phyloP scores from a whole-genome alignment of 2,888 invertebrate species.

The Trichopria drosophilae region DNA sequence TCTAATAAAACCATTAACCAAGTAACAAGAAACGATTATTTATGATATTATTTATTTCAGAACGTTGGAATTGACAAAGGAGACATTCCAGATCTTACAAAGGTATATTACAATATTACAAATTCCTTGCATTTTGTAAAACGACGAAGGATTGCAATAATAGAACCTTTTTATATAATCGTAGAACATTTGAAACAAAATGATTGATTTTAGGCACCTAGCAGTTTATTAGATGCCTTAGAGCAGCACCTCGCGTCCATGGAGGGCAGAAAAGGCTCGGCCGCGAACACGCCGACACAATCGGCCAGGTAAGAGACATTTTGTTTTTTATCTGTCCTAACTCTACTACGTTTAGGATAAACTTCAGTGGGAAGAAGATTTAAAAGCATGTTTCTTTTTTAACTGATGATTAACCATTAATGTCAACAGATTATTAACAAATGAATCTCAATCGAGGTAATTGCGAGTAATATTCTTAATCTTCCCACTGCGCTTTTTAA shows the following conservation, averaged over 20 bases:
- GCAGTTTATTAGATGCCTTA: constrained; percentile 93
- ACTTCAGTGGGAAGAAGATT: constrained; percentile 26
- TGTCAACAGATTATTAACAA: background rate
- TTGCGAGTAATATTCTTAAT: constrained; percentile 14
- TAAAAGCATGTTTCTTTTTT: background rate
- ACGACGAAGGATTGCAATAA: no score
- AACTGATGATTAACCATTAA: constrained; percentile 11
- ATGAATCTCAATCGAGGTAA: background rate
- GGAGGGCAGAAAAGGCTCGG: constrained; percentile 89
- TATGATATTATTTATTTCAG: constrained; percentile 52
- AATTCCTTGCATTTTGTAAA: no score
- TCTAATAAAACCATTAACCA: background rate
- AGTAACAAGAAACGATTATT: constrained; percentile 11
- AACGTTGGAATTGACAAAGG: constrained; percentile 98
- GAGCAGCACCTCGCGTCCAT: constrained; percentile 92
- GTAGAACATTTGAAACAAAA: no score
- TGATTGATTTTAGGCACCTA: constrained; percentile 70
- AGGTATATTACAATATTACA: constrained; percentile 60
- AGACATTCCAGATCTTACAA: constrained; percentile 96
- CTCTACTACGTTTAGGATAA: constrained; percentile 15
- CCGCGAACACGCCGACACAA: constrained; percentile 84
- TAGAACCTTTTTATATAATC: no score
- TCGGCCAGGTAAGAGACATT: constrained; percentile 70
- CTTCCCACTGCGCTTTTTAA: constrained; percentile 28
- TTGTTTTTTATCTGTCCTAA: constrained; percentile 29